phyloP scores from a whole-genome alignment of 2,113 vertebrate species.

The Glareola pratincola region DNA sequence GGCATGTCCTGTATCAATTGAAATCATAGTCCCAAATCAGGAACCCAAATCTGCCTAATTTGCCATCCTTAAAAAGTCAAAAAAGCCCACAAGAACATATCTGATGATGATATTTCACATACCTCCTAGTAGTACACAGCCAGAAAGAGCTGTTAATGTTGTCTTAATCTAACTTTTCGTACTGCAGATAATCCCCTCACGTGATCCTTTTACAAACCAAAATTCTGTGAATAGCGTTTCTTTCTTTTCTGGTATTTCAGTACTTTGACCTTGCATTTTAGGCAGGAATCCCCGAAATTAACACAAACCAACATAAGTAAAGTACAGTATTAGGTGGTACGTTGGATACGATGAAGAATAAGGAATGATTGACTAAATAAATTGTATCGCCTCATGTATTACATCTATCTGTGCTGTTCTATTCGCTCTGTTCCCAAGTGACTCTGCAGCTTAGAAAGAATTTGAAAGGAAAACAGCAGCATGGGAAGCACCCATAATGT shows the following conservation, averaged over 20 bases:
- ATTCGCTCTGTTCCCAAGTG: neutral
- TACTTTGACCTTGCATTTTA: neutral
- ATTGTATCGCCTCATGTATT: neutral
- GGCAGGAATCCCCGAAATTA: neutral
- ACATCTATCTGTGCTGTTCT: neutral
- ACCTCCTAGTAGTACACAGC: neutral
- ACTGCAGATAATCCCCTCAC: neutral
- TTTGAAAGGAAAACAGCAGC: neutral
- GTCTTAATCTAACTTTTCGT: neutral
- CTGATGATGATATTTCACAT: neutral
- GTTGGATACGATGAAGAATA: neutral
- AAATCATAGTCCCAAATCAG: neutral
- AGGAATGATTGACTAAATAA: neutral
- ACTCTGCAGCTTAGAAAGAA: neutral
- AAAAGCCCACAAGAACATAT: neutral
- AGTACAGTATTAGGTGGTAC: neutral
- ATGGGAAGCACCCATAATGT: neutral
- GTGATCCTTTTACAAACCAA: neutral
- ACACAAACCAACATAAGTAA: neutral
- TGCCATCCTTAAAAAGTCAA: neutral
- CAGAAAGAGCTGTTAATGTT: neutral
- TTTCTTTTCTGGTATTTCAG: neutral
- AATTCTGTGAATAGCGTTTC: neutral
- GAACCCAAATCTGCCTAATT: neutral
- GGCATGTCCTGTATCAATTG: fast-evolving